A percentile compares a stretch with the other conserved stretches of the same genome.
Evolutionary conservation across 2,113 vertebrate genomes (phyloP).

Genomic region (Gobiocypris rarus): DNA sequence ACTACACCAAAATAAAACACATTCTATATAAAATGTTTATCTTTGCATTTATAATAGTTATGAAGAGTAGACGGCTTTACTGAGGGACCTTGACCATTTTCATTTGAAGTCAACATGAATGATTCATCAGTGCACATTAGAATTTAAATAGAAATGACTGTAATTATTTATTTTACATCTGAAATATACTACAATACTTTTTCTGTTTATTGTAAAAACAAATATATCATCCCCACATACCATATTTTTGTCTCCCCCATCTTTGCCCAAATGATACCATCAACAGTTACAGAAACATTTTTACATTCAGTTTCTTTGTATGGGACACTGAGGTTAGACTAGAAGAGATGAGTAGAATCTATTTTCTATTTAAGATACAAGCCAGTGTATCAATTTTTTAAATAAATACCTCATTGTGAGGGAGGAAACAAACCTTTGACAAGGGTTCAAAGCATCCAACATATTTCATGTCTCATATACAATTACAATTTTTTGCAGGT

Average conservation of each 20-base stretch:
- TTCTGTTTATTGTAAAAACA: conserved; percentile 63
- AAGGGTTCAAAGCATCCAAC: conserved; percentile 66
- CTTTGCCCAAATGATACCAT: conserved; percentile 6
- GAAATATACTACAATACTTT: not conserved
- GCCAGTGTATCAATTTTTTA: conserved; percentile 65
- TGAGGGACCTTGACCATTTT: not conserved
- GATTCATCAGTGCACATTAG: not conserved
- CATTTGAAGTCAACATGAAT: not conserved
- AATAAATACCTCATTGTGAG: conserved; percentile 80
- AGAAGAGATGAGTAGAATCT: conserved; percentile 47
- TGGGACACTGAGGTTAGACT: conserved; percentile 56
- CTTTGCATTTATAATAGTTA: not conserved
- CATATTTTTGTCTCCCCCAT: conserved; percentile 24
- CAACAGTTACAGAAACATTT: conserved; percentile 49
- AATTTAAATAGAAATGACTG: not conserved
- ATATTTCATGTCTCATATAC: conserved; percentile 63
- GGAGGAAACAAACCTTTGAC: conserved; percentile 70
- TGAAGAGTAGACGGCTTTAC: not conserved
- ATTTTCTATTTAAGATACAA: conserved; percentile 63
- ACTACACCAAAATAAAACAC: conserved; percentile 41
- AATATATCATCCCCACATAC: conserved; percentile 49
- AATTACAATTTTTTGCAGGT: not conserved
- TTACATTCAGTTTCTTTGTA: conserved; percentile 68
- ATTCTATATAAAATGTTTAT: conserved; percentile 25
- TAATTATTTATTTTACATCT: not conserved